phyloP scores from a whole-genome alignment of 2,888 invertebrate genomes.

The Noctuana brunneofusca region DNA sequence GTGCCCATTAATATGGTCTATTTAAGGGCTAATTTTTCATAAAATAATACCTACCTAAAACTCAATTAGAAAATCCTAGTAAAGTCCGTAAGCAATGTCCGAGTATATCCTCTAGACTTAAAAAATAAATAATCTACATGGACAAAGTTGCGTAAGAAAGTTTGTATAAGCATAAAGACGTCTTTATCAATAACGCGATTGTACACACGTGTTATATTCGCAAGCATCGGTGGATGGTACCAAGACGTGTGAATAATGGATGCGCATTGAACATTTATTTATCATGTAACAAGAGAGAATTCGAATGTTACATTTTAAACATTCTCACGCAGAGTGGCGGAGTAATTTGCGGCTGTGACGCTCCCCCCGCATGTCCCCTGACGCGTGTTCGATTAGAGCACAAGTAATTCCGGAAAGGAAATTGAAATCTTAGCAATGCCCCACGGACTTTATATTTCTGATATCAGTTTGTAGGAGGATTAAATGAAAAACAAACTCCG shows the following conservation, averaged over 20 bases:
- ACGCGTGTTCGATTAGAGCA: slow-evolving; percentile 81
- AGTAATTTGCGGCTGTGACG: slow-evolving; percentile 77
- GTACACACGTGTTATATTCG: not conserved
- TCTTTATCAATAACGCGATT: not conserved
- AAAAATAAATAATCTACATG: too few relatives aligned
- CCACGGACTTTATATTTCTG: slow-evolving; percentile 73
- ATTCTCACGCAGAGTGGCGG: slow-evolving; percentile 71
- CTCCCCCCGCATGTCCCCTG: slow-evolving; percentile 62
- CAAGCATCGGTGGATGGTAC: slow-evolving; percentile 1
- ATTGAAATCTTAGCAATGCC: slow-evolving; percentile 83
- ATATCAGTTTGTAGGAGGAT: slow-evolving; percentile 55
- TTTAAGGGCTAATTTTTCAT: too few relatives aligned
- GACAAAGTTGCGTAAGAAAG: too few relatives aligned
- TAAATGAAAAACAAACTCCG: slow-evolving; percentile 70
- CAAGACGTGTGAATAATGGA: slow-evolving; percentile 53
- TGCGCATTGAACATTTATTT: slow-evolving; percentile 59
- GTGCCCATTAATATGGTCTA: too few relatives aligned
- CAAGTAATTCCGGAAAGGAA: slow-evolving; percentile 82
- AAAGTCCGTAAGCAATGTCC: too few relatives aligned
- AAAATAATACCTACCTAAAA: too few relatives aligned
- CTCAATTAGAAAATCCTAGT: too few relatives aligned
- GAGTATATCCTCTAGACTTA: too few relatives aligned
- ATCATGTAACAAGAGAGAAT: slow-evolving; percentile 57
- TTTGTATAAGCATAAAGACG: too few relatives aligned
- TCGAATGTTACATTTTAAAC: slow-evolving; percentile 76